These are phyloP conservation scores for Megalonaias nervosa DNA, from an alignment of 1,140 invertebrate species.

Conservation along the genomic window DNA sequence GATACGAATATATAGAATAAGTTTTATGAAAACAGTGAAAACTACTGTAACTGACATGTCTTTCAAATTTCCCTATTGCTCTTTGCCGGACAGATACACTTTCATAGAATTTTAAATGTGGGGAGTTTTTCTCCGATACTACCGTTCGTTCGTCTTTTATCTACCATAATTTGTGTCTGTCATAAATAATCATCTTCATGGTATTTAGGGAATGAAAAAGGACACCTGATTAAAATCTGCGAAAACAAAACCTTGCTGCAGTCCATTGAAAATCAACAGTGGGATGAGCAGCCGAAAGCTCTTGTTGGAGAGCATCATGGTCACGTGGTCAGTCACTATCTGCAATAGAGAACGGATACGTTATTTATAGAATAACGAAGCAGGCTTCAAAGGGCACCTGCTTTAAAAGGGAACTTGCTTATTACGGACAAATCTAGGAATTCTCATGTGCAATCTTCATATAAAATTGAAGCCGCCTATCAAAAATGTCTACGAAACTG, in stretches of 20 bases:
- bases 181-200: background rate
- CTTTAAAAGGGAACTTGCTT: background rate
- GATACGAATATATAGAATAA: too few species aligned
- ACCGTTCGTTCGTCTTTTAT: too few species aligned
- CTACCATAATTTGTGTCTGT: too few species aligned
- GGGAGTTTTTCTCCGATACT: too few species aligned
- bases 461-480: too few species aligned
- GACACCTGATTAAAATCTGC: constrained; percentile 68
- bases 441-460: too few species aligned
- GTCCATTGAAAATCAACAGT: constrained; percentile 66
- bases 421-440: background rate
- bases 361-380: background rate
- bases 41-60: too few species aligned
- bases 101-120: too few species aligned
- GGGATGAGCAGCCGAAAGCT: constrained; percentile 67
- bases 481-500: too few species aligned
- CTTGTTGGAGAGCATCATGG: constrained; percentile 56
- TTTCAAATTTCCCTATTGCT: too few species aligned
- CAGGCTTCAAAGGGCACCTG: background rate
- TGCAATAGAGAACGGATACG: constrained; percentile 35
- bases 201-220: background rate
- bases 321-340: constrained; percentile 60
- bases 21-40: too few species aligned
- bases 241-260: constrained; percentile 70
- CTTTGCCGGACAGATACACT: too few species aligned